phyloP scores from a whole-genome alignment of 2,888 invertebrate genomes.

The Nephrotoma appendiculata region DNA sequence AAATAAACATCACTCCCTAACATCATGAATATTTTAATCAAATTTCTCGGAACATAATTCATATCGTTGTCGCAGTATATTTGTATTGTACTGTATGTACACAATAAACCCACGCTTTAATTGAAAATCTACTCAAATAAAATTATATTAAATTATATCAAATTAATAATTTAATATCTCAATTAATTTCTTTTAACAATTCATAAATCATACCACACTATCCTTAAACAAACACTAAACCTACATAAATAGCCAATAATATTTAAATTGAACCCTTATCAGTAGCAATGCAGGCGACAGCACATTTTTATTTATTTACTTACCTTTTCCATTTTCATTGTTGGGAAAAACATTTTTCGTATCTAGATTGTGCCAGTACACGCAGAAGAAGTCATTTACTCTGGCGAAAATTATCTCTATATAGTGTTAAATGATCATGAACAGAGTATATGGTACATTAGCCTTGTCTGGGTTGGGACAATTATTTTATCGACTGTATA shows the following conservation, averaged over 20 bases:
- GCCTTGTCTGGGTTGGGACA: background rate
- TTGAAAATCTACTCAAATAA: background rate
- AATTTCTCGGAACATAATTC: too few species aligned
- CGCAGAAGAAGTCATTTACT: background rate
- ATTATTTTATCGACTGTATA: background rate
- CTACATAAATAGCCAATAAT: background rate
- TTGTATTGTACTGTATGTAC: too few species aligned
- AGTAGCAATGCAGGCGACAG: background rate
- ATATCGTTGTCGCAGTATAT: too few species aligned
- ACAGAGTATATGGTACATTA: background rate
- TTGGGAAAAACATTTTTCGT: background rate
- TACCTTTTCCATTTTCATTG: background rate
- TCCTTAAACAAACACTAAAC: background rate
- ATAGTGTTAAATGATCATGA: background rate
- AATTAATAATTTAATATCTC: too few species aligned
- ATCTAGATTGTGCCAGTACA: too few species aligned
- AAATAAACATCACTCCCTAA: too few species aligned
- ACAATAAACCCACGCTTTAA: too few species aligned
- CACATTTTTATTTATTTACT: background rate
- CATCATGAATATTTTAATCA: too few species aligned
- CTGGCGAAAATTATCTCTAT: background rate
- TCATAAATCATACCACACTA: background rate
- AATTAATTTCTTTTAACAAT: background rate
- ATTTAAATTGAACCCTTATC: background rate
- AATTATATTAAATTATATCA: background rate